A percentile compares a stretch with the other conserved stretches of the same genome.
phyloP scores from a whole-genome alignment of 2,113 vertebrate genomes.

The Hippopotamus amphibius region DNA sequence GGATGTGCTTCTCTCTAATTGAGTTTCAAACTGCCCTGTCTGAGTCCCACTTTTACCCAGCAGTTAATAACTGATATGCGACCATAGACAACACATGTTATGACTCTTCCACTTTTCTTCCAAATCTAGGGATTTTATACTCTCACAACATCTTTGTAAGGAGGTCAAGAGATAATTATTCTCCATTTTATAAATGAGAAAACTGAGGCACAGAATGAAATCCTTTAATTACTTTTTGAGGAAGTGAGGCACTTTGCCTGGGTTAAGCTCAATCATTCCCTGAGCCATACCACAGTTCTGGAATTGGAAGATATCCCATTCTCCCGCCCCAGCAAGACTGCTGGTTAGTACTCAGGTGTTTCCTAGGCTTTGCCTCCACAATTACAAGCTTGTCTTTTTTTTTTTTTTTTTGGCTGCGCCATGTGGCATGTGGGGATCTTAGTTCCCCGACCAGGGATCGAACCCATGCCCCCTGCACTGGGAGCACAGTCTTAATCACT shows the following conservation, averaged over 20 bases:
- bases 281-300: neutral
- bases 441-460: too few relatives aligned
- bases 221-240: neutral
- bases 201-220: conserved; percentile 52
- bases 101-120: neutral
- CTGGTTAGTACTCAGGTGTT: neutral
- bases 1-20: neutral
- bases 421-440: too few relatives aligned
- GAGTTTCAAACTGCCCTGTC: neutral
- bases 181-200: conserved; percentile 59
- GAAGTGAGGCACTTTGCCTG: neutral
- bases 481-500: too few relatives aligned
- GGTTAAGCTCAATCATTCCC: neutral
- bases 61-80: neutral
- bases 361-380: neutral
- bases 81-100: neutral
- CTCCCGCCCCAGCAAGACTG: neutral
- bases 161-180: neutral
- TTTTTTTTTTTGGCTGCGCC: too few relatives aligned
- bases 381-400: neutral
- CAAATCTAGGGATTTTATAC: neutral
- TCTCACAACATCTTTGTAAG: neutral
- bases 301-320: neutral
- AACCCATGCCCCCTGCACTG: too few relatives aligned
- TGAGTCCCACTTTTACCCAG: neutral